Base-by-base conservation (phyloP, 2,797 vertebrate species). In the Rhinella marina region DNA sequence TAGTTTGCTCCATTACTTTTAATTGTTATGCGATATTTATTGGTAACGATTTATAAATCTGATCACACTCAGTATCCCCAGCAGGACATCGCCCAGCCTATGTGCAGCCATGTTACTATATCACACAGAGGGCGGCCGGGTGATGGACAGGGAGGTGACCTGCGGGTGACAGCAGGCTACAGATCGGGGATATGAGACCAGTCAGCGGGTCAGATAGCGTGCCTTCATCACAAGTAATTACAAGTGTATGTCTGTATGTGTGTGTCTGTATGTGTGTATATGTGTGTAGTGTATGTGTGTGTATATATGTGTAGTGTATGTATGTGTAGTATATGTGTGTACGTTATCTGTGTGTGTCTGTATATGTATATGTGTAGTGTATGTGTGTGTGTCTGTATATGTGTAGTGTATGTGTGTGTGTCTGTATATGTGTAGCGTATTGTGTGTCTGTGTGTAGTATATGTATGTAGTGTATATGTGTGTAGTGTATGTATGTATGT, bases 81-180 rank as follows among this genome's bases (percentile, higher is more conserved):
- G 32, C 2, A 32, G 32, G 32, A 32, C 32, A 32, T 32, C 32
- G 32, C 32, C 32, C 5, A 32, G 32, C 32, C 32, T 32, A 32
- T 32, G 32, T 32, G 32, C 32, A 32, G 32, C 32, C 32, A 32
- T 32, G 32, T 1, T 1, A 1, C 32, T 32, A 32, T 32, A 11
- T 23, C 59, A 68, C 72, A 91, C 90, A 54, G 90, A 90, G 41
- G 16, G 52, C 27, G 48, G 87, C 86, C 86, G 90, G 90, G 90
- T 93, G 91, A 94, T 91, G 91, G 87, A 93, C 88, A 91, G 90
- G 77, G 23, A 84, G 87, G 90, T 95, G 95, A 94, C 94, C 94
- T 84, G 78, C 3, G 41, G 94, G 95, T 94, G 94, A 90, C 88
- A 91, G 88, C 91, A 92, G 90, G 93, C 93, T 93, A 93, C 93